These are phyloP conservation scores for Tryphoninae sp. DNA, from an alignment of 2,888 invertebrate species.

Conservation along the genomic window DNA sequence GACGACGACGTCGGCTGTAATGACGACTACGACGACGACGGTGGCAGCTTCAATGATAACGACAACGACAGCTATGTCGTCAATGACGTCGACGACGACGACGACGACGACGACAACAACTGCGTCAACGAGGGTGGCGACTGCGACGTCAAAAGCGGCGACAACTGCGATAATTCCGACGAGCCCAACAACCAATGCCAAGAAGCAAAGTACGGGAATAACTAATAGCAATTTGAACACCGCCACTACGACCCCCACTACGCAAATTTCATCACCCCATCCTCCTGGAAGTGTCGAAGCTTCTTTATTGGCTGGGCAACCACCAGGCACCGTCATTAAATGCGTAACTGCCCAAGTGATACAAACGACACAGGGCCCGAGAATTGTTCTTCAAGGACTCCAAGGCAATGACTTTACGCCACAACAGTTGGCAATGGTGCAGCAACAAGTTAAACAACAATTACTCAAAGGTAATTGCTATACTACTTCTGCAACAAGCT, in stretches of 20 bases:
- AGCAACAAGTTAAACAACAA: conserved; percentile 95
- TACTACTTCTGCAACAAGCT: too few relatives aligned
- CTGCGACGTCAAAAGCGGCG: conserved; percentile 62
- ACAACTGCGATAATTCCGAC: conserved; percentile 63
- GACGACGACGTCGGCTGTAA: conserved; percentile 69
- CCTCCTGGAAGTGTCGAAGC: conserved; percentile 85
- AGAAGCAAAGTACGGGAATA: conserved; percentile 3
- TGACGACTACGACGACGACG: conserved; percentile 24
- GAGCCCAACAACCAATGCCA: conserved; percentile 60
- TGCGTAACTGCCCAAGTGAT: conserved; percentile 94
- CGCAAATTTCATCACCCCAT: conserved; percentile 68
- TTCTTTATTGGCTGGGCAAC: conserved; percentile 89
- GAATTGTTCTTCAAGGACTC: conserved; percentile 92
- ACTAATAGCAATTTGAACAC: conserved; percentile 65
- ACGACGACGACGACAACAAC: conserved; percentile 65
- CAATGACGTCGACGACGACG: conserved; percentile 63
- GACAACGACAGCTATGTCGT: conserved; percentile 65
- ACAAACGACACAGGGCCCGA: conserved; percentile 92
- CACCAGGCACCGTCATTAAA: conserved; percentile 92
- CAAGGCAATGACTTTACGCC: conserved; percentile 92
- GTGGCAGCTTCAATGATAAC: conserved; percentile 66
- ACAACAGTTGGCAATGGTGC: conserved; percentile 91
- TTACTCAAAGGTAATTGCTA: conserved; percentile 87
- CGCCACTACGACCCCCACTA: conserved; percentile 61
- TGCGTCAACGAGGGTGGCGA: conserved; percentile 65